Evolutionary conservation across 2,797 vertebrate genomes (phyloP).

Genomic region (Aeoliscus strigatus): DNA sequence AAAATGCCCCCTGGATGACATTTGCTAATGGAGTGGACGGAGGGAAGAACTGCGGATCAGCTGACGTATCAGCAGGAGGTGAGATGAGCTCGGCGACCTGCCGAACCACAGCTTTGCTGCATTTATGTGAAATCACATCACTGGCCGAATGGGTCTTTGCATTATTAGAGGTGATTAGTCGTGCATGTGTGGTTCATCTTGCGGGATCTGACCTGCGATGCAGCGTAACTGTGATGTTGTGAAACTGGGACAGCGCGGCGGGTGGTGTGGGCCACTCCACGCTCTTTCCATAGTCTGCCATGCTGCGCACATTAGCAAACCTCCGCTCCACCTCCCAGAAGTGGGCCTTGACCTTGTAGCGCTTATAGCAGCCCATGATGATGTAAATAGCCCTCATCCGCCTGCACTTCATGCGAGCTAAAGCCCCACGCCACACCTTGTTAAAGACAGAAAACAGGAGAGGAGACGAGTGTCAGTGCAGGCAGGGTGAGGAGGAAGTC

Average conservation of each 20-base stretch:
- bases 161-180: background rate
- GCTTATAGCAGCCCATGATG: slow-evolving; percentile 86
- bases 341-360: slow-evolving; percentile 84
- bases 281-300: slow-evolving; percentile 79
- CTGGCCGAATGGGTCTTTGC: background rate
- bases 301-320: slow-evolving; percentile 77
- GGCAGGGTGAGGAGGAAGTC: slow-evolving; percentile 1
- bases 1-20: too few relatives aligned
- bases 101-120: too few relatives aligned
- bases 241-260: slow-evolving; percentile 77
- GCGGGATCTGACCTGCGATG: slow-evolving; percentile 77
- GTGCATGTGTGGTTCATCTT: background rate
- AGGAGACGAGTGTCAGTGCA: background rate
- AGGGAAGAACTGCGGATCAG: too few relatives aligned
- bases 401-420: slow-evolving; percentile 79
- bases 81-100: too few relatives aligned
- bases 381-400: slow-evolving; percentile 78
- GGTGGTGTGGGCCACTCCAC: slow-evolving; percentile 83
- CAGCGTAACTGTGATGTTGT: slow-evolving; percentile 76
- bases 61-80: too few relatives aligned
- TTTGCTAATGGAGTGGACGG: too few relatives aligned
- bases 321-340: slow-evolving; percentile 80
- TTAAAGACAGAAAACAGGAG: background rate
- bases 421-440: slow-evolving; percentile 86
- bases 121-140: background rate